These are phyloP conservation scores for Epirrita christyi DNA, from an alignment of 2,888 invertebrate genomes.

Conservation along the genomic window DNA sequence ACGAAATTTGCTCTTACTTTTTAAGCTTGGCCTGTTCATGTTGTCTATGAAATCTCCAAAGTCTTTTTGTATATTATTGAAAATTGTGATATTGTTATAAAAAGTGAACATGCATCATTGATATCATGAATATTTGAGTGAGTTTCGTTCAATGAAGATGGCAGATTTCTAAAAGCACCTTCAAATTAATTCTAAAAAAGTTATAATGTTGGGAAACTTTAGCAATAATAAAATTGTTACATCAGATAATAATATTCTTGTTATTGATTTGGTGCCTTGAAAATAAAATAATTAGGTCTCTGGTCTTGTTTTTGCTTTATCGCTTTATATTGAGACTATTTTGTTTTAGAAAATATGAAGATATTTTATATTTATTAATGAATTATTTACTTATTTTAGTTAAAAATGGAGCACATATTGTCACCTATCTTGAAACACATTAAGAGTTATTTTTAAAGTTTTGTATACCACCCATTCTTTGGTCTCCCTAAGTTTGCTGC, in stretches of 20 bases:
- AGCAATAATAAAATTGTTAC: constrained; percentile 28
- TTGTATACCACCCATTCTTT: constrained; percentile 22
- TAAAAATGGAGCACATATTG: constrained; percentile 14
- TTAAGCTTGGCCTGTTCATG: constrained; percentile 79
- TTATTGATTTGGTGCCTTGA: constrained; percentile 26
- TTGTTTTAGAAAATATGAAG: neutral
- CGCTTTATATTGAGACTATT: neutral
- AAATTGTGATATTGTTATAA: constrained; percentile 85
- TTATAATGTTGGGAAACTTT: constrained; percentile 26
- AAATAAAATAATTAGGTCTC: constrained; percentile 3
- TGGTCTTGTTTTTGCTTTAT: constrained; percentile 3
- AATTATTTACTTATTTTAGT: neutral
- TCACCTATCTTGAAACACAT: constrained; percentile 40
- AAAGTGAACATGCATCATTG: constrained; percentile 68
- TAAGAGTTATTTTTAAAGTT: constrained; percentile 35
- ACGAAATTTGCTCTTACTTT: constrained; percentile 74
- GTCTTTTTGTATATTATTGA: constrained; percentile 82
- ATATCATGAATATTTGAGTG: constrained; percentile 59
- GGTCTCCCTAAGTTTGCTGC: neutral
- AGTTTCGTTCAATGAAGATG: constrained; percentile 20
- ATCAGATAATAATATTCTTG: constrained; percentile 16
- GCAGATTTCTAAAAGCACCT: constrained; percentile 20
- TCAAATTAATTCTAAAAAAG: constrained; percentile 23
- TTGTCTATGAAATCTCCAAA: constrained; percentile 74
- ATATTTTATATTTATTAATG: too few species aligned